Evolutionary conservation across 2,797 vertebrate species (phyloP), one percentile per base, ranked within the genome.

Genomic region (Anguilla pacifica): DNA sequence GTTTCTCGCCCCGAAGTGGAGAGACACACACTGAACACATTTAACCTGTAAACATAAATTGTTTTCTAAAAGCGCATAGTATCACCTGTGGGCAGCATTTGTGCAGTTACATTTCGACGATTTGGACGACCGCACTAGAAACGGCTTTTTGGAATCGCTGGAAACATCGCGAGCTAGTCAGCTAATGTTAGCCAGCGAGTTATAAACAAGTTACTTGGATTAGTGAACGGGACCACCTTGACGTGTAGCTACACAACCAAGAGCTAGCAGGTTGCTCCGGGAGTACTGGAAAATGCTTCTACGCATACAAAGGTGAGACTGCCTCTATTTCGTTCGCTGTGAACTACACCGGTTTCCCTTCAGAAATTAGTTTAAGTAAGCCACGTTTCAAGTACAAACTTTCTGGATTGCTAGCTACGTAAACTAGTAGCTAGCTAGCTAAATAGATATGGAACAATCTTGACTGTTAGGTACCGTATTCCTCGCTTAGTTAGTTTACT

Each of bases 161-260:
- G 55, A 79, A 53, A 35, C 15, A 59, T 17, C 46, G n/a, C 86
- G 28, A 43, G 15, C 57, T 15, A 64, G 25, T 35, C 39, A 61
- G 31, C 74, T 72, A 11, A 39, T 15, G 74, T 25, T 79, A 22
- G 39, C 77, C 53, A 39, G 4, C 77, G n/a, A 64, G 43, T n/a
- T 82, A 67, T 39, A 61, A 49, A 53, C 55, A 81, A 81, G 77
- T 46, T 81, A 39, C 77, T 64, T 83, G 57, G 81, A 81, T 61
- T 64, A 35, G 59, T 43, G 55, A n/a, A 87, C 79, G 59, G 61
- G 81, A 84, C 77, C 86, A 87, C 86, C 79, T 83, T 87, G 86
- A 70, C 79, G 79, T 19, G 25, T 83, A 4, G 15, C n/a, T 28
- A 28, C 57, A n/a, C 64, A 51, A 39, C 49, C 11, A 6, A 11